Base-by-base conservation (phyloP, 2,797 vertebrate species). In the Acomys russatus region DNA sequence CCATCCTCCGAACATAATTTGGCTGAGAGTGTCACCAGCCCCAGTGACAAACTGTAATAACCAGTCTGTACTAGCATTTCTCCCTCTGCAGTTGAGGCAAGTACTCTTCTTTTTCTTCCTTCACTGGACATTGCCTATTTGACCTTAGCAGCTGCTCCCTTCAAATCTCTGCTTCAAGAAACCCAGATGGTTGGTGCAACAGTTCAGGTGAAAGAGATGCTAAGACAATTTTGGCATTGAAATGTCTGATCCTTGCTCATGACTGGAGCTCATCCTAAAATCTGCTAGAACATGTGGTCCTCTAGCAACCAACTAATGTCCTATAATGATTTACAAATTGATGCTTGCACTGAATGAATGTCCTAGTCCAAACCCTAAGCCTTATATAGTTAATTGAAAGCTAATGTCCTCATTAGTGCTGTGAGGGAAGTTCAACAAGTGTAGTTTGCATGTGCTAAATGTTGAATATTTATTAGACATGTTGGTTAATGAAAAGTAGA, bases 331-430 rank as follows among this genome's bases (percentile, higher is more conserved):
- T 73, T 90, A 90, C 88, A 97, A 97, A 97, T 95, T 97, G 93
- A 95, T 95, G 93, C 76, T 92, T 96, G 33, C 88, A 54, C 35
- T 91, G 85, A 97, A 93, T 96, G 92, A 96, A 92, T 89, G 85
- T 92, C 92, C 80, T 88, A 90, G 73, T 89, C 93, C 74, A 92
- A 97, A 95, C 70, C 28, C 93, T 96, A 90, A 94, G 92, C 91
- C 96, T 97, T 96, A 92, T 92, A 92, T 92, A 96, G 94, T 95
- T 97, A 97, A 97, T 96, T 97, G 95, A 97, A 96, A 97, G 79
- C 96, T 97, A 97, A 97, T 97, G 90, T 96, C 78, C 95, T 94
- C 85, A 91, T 97, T 97, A 96, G 90, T 66, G 49, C 74, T 96
- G 54, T 78, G 83, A 92, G 35, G 49, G n/a, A 97, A 74, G 49